Base-by-base conservation (phyloP, 2,888 invertebrate genomes). In the Tetragnatha montana region DNA sequence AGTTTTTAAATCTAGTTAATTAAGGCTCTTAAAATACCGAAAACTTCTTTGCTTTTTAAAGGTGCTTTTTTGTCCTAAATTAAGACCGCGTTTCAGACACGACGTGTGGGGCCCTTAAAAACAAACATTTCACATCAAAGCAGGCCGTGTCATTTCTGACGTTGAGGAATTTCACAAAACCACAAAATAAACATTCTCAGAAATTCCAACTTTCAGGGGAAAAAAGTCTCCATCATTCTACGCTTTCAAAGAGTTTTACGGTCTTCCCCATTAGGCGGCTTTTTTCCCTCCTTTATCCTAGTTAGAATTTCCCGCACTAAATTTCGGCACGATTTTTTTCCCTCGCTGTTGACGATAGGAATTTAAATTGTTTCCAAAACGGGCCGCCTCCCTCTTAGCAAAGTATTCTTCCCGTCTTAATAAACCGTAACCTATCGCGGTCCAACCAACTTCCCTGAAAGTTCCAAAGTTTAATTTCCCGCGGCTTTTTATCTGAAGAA, bases 401-500 rank as follows among this genome's bases (percentile, higher is more conserved):
- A 74, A 73, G 82, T 82, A 82, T 82, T 85, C 76, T 85, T 85
- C 78, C 50, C 78, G 21, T 79, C 85, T 79, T 85, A 85, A 85
- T 85, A 85, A 85, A 85, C 49, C 85, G 78, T 78, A 85, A 79
- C 85, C 85, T 82, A 82, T 82, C 73, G 73, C 70, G 17, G 22
- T 17, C 19, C 22, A 14, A 68, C 21, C 70, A 79, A 78, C 78
- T 85, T 85, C 78, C 69, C 74, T 73, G n/a, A 22, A 78, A 79
- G 78, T 50, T 49, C 50, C 50, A 85, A 83, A 85, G 85, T 85
- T 85, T 85, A 85, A 85, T 85, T 85, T 79, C 71, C 71, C n/a
- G 74, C 49, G 70, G 78, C 85, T 85, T 85, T 85, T 85, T 85
- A 85, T 85, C 85, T 51, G 21, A 85, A 79, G 79, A 85, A 85